Conservation (phyloP, 2,888 invertebrate genomes). For the Dromius quadrimaculatus region DNA sequence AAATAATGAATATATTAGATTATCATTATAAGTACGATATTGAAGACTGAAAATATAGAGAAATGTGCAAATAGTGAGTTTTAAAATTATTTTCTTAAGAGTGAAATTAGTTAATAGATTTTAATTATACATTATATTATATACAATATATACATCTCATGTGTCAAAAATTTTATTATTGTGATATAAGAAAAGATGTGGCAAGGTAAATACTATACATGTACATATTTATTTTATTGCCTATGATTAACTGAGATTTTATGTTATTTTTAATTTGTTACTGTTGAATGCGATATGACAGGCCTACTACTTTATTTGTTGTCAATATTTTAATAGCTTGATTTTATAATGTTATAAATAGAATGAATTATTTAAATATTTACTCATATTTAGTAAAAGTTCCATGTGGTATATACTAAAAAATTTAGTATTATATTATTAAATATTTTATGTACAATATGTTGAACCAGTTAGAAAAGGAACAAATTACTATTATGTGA, state of each 20-base stretch:
- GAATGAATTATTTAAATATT: slow-evolving; percentile 33
- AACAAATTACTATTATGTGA: slow-evolving; percentile 41
- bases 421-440: slow-evolving; percentile 48
- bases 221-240: slow-evolving; percentile 40
- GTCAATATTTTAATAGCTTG: slow-evolving; percentile 35
- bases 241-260: slow-evolving; percentile 45
- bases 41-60: slow-evolving; percentile 44
- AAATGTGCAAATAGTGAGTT: slow-evolving; percentile 47
- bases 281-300: slow-evolving; percentile 36
- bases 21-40: slow-evolving; percentile 45
- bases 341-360: slow-evolving; percentile 36
- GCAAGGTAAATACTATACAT: slow-evolving; percentile 27
- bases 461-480: slow-evolving; percentile 27
- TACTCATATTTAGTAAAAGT: slow-evolving; percentile 43
- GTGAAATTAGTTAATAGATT: slow-evolving; percentile 45
- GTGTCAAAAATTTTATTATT: slow-evolving; percentile 64
- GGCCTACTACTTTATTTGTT: slow-evolving; percentile 45
- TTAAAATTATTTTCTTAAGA: slow-evolving; percentile 46
- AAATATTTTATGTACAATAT: slow-evolving; percentile 45
- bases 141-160: slow-evolving; percentile 58
- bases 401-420: slow-evolving; percentile 38
- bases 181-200: slow-evolving; percentile 60
- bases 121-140: slow-evolving; percentile 34
- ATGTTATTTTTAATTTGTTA: slow-evolving; percentile 49
- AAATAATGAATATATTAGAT: slow-evolving; percentile 35